Percentiles rank a stretch among this genome's conserved stretches.
Conservation (phyloP, 2,888 invertebrate species). For the Zootermopsis nevadensis region DNA sequence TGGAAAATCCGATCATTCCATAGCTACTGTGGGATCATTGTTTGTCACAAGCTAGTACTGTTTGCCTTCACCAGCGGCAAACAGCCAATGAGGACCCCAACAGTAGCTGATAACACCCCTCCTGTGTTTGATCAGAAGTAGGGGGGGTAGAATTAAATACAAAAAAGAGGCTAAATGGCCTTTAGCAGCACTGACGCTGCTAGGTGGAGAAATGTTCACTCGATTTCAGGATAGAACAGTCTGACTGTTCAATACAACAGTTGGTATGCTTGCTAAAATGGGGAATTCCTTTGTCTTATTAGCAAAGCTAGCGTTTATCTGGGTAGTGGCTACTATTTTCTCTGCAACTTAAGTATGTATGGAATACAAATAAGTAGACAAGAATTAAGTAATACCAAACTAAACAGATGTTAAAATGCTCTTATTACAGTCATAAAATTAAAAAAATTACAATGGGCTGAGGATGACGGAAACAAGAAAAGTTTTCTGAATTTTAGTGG, state of each 20-base stretch:
- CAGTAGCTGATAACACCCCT: constrained; percentile 17
- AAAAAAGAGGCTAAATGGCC: constrained; percentile 16
- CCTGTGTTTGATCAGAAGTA: constrained; percentile 9
- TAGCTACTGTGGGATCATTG: neutral
- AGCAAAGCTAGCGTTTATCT: too few species aligned
- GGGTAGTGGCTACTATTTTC: too few species aligned
- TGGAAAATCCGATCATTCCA: constrained; percentile 32
- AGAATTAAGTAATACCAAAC: too few species aligned
- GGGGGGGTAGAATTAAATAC: constrained; percentile 24
- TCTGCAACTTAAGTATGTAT: too few species aligned
- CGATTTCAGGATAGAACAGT: neutral
- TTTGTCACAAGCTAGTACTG: constrained; percentile 6
- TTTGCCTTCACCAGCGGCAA: constrained; percentile 14
- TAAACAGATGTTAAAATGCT: too few species aligned
- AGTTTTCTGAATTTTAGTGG: too few species aligned
- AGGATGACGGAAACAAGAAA: too few species aligned
- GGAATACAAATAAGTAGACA: too few species aligned
- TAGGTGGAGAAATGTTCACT: neutral
- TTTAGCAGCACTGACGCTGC: constrained; percentile 6
- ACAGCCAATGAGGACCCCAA: constrained; percentile 15
- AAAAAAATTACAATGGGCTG: too few species aligned
- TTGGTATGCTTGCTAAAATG: too few species aligned
- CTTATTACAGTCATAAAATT: too few species aligned
- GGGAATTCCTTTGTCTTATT: too few species aligned
- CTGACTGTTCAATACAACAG: neutral